phyloP scores from a whole-genome alignment of 1,140 invertebrate genomes.

The Chionoecetes opilio region DNA sequence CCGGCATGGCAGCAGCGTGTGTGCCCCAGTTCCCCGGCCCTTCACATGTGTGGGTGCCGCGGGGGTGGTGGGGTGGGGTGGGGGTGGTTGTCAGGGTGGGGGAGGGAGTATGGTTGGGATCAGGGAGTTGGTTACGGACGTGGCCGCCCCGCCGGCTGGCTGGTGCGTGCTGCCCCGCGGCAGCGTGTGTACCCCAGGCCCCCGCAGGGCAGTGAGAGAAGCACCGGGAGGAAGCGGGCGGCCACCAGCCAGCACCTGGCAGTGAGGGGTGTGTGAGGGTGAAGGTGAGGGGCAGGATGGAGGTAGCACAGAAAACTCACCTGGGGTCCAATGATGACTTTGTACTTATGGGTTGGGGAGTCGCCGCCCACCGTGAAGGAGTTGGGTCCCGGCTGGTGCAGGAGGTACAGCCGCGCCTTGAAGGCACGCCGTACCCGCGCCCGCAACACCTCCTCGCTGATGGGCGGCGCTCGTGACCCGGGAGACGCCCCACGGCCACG shows the following conservation, averaged over 20 bases:
- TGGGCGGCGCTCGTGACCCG: slow-evolving; percentile 67
- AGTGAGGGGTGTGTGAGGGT: background rate
- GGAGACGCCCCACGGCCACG: slow-evolving; percentile 78
- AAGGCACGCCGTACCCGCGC: slow-evolving; percentile 83
- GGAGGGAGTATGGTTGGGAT: background rate
- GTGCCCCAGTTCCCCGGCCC: no score
- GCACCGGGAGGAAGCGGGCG: background rate
- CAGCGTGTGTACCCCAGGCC: background rate
- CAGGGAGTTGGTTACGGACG: background rate
- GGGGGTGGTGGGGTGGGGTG: background rate
- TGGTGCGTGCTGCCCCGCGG: background rate
- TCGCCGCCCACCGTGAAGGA: slow-evolving; percentile 85
- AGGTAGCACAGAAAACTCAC: slow-evolving; percentile 78
- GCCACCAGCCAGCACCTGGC: background rate
- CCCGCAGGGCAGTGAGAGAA: background rate
- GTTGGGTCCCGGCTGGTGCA: slow-evolving; percentile 85
- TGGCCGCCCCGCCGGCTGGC: background rate
- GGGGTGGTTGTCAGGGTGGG: background rate
- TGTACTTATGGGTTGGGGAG: slow-evolving; percentile 85
- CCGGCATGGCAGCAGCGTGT: background rate
- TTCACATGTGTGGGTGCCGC: background rate
- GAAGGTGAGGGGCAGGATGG: no score
- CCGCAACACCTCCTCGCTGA: slow-evolving; percentile 82
- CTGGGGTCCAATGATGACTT: slow-evolving; percentile 85
- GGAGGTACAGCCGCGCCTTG: slow-evolving; percentile 84